phyloP scores from a whole-genome alignment of 2,888 invertebrate genomes.

The Mellilla xanthometata region DNA sequence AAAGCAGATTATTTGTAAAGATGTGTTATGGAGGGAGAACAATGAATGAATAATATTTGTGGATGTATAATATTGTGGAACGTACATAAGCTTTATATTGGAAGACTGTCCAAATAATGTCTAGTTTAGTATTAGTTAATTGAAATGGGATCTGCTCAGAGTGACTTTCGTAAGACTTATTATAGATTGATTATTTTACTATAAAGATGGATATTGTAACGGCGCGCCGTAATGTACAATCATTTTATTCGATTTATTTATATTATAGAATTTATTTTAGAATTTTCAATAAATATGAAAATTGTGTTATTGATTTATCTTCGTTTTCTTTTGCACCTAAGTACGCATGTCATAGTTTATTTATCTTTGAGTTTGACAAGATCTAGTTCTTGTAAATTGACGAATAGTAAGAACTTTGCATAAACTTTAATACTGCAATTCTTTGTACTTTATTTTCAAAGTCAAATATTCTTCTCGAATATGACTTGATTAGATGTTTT shows the following conservation, averaged over 20 bases:
- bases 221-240: slow-evolving; percentile 25
- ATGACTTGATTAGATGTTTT: too few relatives aligned
- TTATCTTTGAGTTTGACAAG: too few relatives aligned
- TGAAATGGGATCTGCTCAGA: slow-evolving; percentile 22
- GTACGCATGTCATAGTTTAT: too few relatives aligned
- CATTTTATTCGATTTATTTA: slow-evolving; percentile 34
- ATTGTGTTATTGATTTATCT: slow-evolving; percentile 37
- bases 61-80: too few relatives aligned
- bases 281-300: slow-evolving; percentile 53
- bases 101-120: slow-evolving; percentile 15
- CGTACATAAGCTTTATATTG: background rate
- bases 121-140: slow-evolving; percentile 7
- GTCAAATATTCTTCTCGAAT: too few relatives aligned
- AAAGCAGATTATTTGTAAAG: too few relatives aligned
- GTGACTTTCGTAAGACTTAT: slow-evolving; percentile 29
- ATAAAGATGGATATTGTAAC: slow-evolving; percentile 9
- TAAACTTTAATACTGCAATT: too few relatives aligned
- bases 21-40: too few relatives aligned
- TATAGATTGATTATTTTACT: slow-evolving; percentile 23
- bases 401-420: too few relatives aligned
- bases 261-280: slow-evolving; percentile 48
- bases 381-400: too few relatives aligned
- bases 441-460: too few relatives aligned
- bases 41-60: too few relatives aligned
- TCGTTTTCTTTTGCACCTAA: slow-evolving; percentile 19